Evolutionary conservation across 2,888 invertebrate genomes (phyloP).

Genomic region (Clepsis dumicolana): DNA sequence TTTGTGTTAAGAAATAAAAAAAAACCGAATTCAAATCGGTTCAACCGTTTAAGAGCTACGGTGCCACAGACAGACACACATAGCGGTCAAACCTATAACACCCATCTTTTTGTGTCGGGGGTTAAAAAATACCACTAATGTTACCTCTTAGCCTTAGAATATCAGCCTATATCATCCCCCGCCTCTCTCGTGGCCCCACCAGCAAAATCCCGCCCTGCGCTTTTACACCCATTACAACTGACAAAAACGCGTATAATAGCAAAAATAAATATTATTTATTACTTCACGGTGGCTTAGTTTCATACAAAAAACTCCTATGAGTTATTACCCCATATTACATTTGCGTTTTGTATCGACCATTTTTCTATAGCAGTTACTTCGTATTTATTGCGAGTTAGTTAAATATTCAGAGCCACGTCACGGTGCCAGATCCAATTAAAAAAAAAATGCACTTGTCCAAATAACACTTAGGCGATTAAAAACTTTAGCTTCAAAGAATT

Average conservation of each 20-base stretch:
- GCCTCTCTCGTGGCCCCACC: slow-evolving; percentile 53
- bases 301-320: slow-evolving; percentile 83
- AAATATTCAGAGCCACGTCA: slow-evolving; percentile 76
- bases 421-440: slow-evolving; percentile 54
- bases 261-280: slow-evolving; percentile 86
- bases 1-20: too few species aligned
- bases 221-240: slow-evolving; percentile 81
- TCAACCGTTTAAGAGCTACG: too few species aligned
- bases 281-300: slow-evolving; percentile 85
- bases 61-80: too few species aligned
- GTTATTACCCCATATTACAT: slow-evolving; percentile 82
- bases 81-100: too few species aligned
- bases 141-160: too few species aligned
- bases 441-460: slow-evolving; percentile 11
- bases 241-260: slow-evolving; percentile 86
- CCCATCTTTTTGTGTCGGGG: too few species aligned
- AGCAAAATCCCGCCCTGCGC: slow-evolving; percentile 61
- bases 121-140: too few species aligned
- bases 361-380: slow-evolving; percentile 82
- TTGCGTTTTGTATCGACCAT: slow-evolving; percentile 80
- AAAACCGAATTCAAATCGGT: too few species aligned
- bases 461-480: not conserved
- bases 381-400: slow-evolving; percentile 83
- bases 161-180: too few species aligned
- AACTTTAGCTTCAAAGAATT: slow-evolving; percentile 46